Evolutionary conservation across 2,888 invertebrate genomes (phyloP), one percentile per base, ranked within the genome.

Genomic region (Chirona hameri): DNA sequence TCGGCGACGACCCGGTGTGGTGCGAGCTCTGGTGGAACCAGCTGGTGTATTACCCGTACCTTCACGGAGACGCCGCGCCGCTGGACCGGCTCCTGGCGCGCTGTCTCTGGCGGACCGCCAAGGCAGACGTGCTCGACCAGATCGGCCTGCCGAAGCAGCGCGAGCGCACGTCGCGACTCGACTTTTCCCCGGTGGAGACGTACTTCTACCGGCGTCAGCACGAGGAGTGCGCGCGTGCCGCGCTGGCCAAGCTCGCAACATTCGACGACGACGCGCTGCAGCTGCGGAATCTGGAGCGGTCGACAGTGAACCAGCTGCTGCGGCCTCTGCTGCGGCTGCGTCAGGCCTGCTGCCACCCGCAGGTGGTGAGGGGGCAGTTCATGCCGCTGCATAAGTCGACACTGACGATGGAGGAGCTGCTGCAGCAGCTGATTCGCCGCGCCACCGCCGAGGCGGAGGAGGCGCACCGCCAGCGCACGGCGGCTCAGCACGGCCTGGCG

Each of bases 311-410:
- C 57, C 82, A 91, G 90, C 85, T 94, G 81, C 86, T 94, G 86
- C 89, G 89, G 80, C 94, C 94, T 0, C 88, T 94, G 83, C 87
- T 92, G 82, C 89, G 90, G 82, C 88, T 94, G 83, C 90, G 94
- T 0, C 93, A 93, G 88, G 92, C 92, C 1, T 94, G 94, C 86
- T 91, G 91, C 21, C 92, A 93, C 87, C 93, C 93, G 0, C 91
- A 92, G 87, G 90, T 91, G 82, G 90, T 90, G 7, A 88, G 90
- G 84, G 90, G 91, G 14, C 89, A 90, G 82, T 90, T 91, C 86
- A 86, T 91, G 82, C 88, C 90, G 83, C 87, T 86, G 85, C 90
- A 91, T 87, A 90, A 89, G 83, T 90, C 90, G 46, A 87, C 87
- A 0, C 87, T 91, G 82, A 91, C 91, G 14, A 92, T 93, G 88